Conservation (phyloP, 2,888 invertebrate genomes). For the Megalurothrips usitatus region DNA sequence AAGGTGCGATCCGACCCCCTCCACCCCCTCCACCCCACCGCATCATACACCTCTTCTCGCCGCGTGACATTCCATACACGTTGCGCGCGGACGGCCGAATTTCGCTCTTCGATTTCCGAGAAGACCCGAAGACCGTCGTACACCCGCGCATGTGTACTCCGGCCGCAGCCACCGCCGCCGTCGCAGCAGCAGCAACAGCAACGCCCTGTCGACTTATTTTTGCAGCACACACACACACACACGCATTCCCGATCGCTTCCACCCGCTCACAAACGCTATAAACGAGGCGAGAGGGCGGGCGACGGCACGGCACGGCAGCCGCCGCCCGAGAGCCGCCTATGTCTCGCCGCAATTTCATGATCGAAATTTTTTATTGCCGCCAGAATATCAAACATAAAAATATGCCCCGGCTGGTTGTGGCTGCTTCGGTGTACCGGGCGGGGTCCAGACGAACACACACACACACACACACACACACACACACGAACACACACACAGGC, state of each 20-base stretch:
- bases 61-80: no score
- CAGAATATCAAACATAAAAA: constrained; percentile 25
- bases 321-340: neutral
- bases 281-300: neutral
- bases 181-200: neutral
- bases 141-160: neutral
- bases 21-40: no score
- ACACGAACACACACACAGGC: neutral
- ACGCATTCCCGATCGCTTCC: constrained; percentile 6
- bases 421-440: no score
- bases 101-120: neutral
- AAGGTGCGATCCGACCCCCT: no score
- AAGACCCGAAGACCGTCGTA: constrained; percentile 2
- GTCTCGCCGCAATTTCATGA: constrained; percentile 23
- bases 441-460: neutral
- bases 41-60: neutral
- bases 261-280: neutral
- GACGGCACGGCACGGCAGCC: neutral
- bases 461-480: no score
- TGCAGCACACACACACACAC: neutral
- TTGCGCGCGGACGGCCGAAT: neutral
- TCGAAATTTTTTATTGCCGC: constrained; percentile 20
- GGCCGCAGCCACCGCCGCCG: neutral
- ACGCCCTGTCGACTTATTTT: neutral
- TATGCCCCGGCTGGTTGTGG: neutral